phyloP scores from a whole-genome alignment of 2,113 vertebrate species.

The Gallinago media region DNA sequence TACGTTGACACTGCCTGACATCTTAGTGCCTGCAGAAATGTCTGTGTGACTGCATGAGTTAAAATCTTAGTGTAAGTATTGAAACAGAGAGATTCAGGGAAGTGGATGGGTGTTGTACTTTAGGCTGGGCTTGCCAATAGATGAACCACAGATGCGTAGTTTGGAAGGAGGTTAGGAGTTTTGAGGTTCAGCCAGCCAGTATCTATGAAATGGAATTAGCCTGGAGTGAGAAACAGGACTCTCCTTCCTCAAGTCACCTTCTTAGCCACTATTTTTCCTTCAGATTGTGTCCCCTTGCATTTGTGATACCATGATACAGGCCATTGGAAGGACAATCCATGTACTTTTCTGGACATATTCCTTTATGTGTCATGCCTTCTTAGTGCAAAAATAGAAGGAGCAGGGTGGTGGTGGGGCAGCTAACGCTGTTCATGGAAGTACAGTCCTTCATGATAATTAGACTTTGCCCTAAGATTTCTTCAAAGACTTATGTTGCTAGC shows the following conservation, averaged over 20 bases:
- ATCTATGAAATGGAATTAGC: neutral
- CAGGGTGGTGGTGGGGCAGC: fast-evolving
- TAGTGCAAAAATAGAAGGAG: neutral
- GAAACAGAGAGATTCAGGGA: neutral
- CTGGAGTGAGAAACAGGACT: neutral
- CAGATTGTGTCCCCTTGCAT: neutral
- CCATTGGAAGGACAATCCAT: neutral
- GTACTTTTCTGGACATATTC: neutral
- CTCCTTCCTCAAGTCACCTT: neutral
- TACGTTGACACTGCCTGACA: neutral
- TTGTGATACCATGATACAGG: neutral
- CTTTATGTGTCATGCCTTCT: neutral
- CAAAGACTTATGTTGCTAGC: neutral
- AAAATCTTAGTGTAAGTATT: neutral
- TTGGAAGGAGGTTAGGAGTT: neutral
- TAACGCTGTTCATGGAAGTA: neutral
- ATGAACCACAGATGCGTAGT: neutral
- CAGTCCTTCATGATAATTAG: neutral
- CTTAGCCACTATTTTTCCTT: neutral
- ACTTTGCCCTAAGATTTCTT: neutral
- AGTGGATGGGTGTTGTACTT: neutral
- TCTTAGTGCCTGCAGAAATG: neutral
- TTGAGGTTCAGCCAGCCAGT: neutral
- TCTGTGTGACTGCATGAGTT: neutral
- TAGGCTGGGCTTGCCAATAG: neutral